Base-by-base conservation (phyloP, 2,888 invertebrate genomes). In the Melipona bicolor region DNA sequence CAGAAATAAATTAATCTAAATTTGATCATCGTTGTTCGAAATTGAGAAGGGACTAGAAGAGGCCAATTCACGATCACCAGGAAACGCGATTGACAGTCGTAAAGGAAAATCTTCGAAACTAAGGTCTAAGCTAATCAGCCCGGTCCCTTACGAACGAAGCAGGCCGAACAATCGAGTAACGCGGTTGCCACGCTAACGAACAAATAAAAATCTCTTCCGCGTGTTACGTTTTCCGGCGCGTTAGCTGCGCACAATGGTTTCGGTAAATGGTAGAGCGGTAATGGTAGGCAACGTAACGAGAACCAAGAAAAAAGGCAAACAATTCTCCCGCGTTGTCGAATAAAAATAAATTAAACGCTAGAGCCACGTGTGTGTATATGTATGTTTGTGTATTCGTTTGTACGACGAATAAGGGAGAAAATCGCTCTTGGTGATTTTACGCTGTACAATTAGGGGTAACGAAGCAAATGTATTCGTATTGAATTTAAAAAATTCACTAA, bases 171-270 rank as follows among this genome's bases (percentile, higher is more conserved):
- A 81, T 79, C 81, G 19, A 52, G 77, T n/a, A 43, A 36, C 56
- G 54, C 43, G 43, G 54, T 21, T 21, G 19, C 21, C 32, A 62
- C 64, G 64, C 62, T 74, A 83, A 84, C 75, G 84, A 83, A 76
- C 83, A 84, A 79, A 84, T 69, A 70, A 73, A 69, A 68, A 79
- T 77, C 78, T 78, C 70, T 76, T 77, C 68, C 77, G 83, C 83
- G 43, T 56, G 65, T 69, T 81, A 78, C 83, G 73, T 83, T 84
- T 83, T 78, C 84, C 83, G 74, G 74, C 11, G 84, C 78, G 36
- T 79, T 84, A 77, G 72, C n/a, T 76, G 59, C 79, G 84, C 32
- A 83, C 83, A 84, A 84, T 84, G 24, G 70, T 36, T 68, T n/a
- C 76, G 70, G 61, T 50, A 72, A 74, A 73, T 52, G 75, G 75